A percentile compares a stretch with the other conserved stretches of the same genome.
These are phyloP conservation scores for Drosophila putrida DNA, from an alignment of 2,888 invertebrate genomes.

Conservation along the genomic window DNA sequence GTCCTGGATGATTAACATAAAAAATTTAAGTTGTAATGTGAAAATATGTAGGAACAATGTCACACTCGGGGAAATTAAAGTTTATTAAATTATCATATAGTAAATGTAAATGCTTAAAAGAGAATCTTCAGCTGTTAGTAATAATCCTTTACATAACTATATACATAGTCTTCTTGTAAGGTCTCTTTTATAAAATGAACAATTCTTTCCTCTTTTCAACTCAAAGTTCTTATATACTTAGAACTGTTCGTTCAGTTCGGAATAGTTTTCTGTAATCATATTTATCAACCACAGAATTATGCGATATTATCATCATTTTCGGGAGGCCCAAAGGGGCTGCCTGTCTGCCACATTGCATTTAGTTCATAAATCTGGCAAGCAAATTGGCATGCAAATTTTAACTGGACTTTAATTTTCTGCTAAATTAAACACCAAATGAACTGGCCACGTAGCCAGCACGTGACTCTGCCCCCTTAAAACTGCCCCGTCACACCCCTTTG, in stretches of 20 bases:
- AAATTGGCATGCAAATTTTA: conserved; percentile 76
- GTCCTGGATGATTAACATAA: conserved; percentile 53
- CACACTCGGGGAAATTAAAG: neutral
- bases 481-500: neutral
- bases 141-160: neutral
- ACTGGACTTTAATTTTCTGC: conserved; percentile 79
- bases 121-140: neutral
- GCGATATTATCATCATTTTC: conserved; percentile 13
- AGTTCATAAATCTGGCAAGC: conserved; percentile 68
- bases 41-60: conserved; percentile 25
- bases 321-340: neutral
- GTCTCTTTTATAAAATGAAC: too few relatives aligned
- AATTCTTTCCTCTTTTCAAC: too few relatives aligned
- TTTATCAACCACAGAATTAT: conserved; percentile 16
- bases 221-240: too few relatives aligned
- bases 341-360: conserved; percentile 25
- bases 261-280: conserved; percentile 5
- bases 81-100: neutral
- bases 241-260: neutral
- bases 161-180: too few relatives aligned
- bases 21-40: conserved; percentile 50
- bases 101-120: neutral
- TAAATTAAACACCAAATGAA: conserved; percentile 79
- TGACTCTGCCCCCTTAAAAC: conserved; percentile 36
- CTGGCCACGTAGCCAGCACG: conserved; percentile 67